Evolutionary conservation across 2,797 vertebrate species (phyloP).

Genomic region (Sebastes taczanowskii): DNA sequence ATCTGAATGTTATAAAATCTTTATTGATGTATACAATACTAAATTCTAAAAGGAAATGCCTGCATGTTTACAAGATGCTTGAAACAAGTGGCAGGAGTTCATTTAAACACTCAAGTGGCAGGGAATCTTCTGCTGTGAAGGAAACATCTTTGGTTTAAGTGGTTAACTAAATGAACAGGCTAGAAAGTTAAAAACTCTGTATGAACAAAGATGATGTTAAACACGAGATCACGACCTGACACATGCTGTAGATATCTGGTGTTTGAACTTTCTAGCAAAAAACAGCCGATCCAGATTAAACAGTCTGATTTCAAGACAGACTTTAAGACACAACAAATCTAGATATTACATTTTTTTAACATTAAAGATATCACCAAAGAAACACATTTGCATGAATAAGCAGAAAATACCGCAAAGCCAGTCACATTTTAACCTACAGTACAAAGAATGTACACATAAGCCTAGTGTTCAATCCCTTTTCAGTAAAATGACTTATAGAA

Average conservation of each 20-base stretch:
- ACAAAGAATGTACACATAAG: slow-evolving; percentile 10
- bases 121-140: slow-evolving; percentile 31
- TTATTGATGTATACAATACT: slow-evolving; percentile 72
- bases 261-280: neutral
- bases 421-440: slow-evolving; percentile 22
- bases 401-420: slow-evolving; percentile 37
- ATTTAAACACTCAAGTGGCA: slow-evolving; percentile 46
- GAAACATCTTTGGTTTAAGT: slow-evolving; percentile 67
- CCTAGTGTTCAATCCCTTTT: slow-evolving; percentile 38
- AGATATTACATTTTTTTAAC: neutral
- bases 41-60: slow-evolving; percentile 35
- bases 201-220: slow-evolving; percentile 8
- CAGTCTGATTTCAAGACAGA: slow-evolving; percentile 2
- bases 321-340: slow-evolving; percentile 17
- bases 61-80: slow-evolving; percentile 46
- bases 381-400: slow-evolving; percentile 26
- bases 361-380: slow-evolving; percentile 22
- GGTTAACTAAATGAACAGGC: slow-evolving; percentile 24
- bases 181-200: slow-evolving; percentile 4
- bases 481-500: slow-evolving; percentile 30
- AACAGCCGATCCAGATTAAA: neutral
- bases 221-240: slow-evolving; percentile 1
- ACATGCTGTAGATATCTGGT: neutral
- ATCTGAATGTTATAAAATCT: slow-evolving; percentile 57
- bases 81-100: slow-evolving; percentile 18